Evolutionary conservation across 64 coral and sea anemone species (phyloP).

Genomic region (Acropora tenuis): DNA sequence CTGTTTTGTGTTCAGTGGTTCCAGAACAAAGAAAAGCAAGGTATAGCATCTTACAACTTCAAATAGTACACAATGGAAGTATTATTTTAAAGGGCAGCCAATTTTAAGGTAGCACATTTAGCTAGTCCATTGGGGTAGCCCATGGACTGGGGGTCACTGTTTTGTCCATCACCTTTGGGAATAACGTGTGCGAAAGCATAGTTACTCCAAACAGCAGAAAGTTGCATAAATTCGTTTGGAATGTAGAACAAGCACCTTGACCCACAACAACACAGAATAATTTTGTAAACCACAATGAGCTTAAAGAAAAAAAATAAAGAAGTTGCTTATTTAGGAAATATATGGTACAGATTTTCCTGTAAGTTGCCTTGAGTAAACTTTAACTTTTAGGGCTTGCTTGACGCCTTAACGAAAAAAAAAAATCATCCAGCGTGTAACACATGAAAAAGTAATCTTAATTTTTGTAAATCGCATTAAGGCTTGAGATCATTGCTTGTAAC

Average conservation of each 20-base stretch:
- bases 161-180: too few species aligned
- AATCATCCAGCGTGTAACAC: too few species aligned
- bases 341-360: slow-evolving; percentile 46
- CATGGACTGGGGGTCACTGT: too few species aligned
- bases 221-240: slow-evolving; percentile 30
- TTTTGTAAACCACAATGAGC: slow-evolving; percentile 26
- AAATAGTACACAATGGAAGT: too few species aligned
- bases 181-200: slow-evolving; percentile 20
- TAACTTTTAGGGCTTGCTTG: slow-evolving; percentile 36
- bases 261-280: slow-evolving; percentile 43
- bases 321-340: slow-evolving; percentile 33
- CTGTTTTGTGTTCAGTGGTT: too few species aligned
- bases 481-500: slow-evolving; percentile 47
- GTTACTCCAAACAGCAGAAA: slow-evolving; percentile 28
- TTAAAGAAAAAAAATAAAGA: slow-evolving; percentile 20
- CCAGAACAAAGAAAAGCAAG: too few species aligned
- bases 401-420: slow-evolving; percentile 30
- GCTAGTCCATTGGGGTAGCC: too few species aligned
- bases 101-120: too few species aligned
- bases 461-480: slow-evolving; percentile 37
- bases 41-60: too few species aligned
- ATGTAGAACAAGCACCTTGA: slow-evolving; percentile 44
- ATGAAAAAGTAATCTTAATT: slow-evolving; percentile 49
- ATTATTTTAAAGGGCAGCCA: background rate
- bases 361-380: slow-evolving; percentile 39